Conservation (phyloP, 2,888 invertebrate genomes). For the Fissipunctia ypsillon region DNA sequence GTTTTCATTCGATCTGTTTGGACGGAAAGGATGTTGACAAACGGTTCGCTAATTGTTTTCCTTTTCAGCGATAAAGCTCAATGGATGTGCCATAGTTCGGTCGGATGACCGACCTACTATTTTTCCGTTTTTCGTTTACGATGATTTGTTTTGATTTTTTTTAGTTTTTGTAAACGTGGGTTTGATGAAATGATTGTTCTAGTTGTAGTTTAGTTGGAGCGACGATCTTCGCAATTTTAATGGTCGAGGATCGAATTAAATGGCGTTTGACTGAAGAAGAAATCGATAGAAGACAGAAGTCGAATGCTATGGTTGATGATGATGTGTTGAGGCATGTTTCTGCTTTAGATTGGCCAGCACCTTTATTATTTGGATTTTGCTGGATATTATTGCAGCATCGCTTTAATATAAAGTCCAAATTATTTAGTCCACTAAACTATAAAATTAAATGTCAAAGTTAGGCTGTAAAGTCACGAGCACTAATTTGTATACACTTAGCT, state of each 20-base stretch:
- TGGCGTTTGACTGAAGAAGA: not conserved
- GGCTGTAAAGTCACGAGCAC: too few relatives aligned
- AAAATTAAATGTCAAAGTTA: too few relatives aligned
- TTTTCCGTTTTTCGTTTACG: slow-evolving; percentile 11
- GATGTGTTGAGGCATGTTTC: too few relatives aligned
- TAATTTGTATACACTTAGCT: too few relatives aligned
- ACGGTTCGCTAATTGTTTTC: slow-evolving; percentile 38
- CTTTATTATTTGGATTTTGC: not conserved
- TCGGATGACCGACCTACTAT: not conserved
- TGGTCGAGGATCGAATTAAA: not conserved
- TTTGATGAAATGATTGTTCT: not conserved
- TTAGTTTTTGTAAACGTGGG: not conserved
- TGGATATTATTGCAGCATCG: not conserved
- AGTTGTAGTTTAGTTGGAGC: not conserved
- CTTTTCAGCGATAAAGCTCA: slow-evolving; percentile 51
- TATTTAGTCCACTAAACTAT: too few relatives aligned
- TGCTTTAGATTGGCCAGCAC: too few relatives aligned
- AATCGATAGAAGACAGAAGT: not conserved
- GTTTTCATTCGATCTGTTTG: slow-evolving; percentile 12
- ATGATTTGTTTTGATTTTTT: slow-evolving; percentile 17
- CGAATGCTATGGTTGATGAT: not conserved
- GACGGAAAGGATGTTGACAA: slow-evolving; percentile 48
- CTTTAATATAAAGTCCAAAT: not conserved
- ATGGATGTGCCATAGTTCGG: not conserved
- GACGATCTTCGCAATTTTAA: not conserved